These are phyloP conservation scores for Carassius carassius DNA, from an alignment of 2,113 vertebrate species.

Conservation along the genomic window DNA sequence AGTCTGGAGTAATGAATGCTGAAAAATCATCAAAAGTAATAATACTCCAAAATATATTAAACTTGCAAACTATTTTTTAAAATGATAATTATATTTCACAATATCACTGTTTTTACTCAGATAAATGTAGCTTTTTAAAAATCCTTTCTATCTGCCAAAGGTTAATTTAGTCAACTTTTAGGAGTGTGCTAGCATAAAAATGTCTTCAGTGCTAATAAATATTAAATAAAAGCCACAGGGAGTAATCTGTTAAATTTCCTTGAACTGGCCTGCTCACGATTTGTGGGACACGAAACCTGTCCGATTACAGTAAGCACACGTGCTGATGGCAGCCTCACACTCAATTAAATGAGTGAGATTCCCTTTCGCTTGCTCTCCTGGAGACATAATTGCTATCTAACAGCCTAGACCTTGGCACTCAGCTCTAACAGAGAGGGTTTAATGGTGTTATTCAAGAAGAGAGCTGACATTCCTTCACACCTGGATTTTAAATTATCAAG, in stretches of 20 bases:
- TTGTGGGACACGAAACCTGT: background rate
- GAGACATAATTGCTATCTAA: constrained; percentile 28
- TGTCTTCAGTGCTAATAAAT: background rate
- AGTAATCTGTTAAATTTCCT: constrained; percentile 1
- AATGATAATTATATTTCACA: background rate
- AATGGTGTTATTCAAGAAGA: constrained; percentile 37
- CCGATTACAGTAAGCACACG: background rate
- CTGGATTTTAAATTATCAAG: constrained; percentile 23
- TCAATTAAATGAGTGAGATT: constrained; percentile 25
- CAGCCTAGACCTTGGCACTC: constrained; percentile 28
- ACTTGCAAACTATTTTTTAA: no score
- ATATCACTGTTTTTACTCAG: background rate
- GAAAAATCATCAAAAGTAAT: no score
- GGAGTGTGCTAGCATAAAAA: background rate
- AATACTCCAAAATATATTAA: no score
- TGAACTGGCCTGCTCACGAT: background rate
- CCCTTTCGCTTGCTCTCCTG: constrained; percentile 7
- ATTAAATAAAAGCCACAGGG: background rate
- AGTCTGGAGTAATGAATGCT: no score
- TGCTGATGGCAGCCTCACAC: background rate
- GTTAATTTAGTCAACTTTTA: background rate
- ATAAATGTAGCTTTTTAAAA: background rate
- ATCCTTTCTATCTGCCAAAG: background rate
- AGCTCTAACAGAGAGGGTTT: background rate
- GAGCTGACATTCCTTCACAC: constrained; percentile 33